These are phyloP conservation scores for Cochlearius cochlearius DNA, from an alignment of 2,113 vertebrate species.

Conservation along the genomic window DNA sequence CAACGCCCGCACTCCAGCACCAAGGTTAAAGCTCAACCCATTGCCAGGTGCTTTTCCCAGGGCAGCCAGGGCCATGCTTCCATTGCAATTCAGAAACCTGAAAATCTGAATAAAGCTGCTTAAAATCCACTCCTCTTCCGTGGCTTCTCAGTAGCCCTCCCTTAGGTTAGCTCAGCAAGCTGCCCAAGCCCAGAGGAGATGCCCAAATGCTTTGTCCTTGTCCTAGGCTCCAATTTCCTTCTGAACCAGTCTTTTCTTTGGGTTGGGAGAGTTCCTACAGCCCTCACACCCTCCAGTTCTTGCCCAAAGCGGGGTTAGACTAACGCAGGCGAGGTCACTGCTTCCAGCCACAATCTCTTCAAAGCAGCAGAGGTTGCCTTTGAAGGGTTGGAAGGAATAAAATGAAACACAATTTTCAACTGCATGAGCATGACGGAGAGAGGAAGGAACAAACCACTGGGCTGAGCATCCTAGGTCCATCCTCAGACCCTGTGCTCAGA, in stretches of 20 bases:
- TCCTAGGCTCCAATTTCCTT: background rate
- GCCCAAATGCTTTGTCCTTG: background rate
- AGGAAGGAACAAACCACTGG: background rate
- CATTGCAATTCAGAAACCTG: background rate
- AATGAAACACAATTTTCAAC: background rate
- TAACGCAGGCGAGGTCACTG: background rate
- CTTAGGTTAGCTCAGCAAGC: background rate
- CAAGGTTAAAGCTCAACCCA: accelerated
- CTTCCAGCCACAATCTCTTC: background rate
- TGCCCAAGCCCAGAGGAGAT: background rate
- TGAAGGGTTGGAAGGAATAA: background rate
- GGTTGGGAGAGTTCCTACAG: background rate
- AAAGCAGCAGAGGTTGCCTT: accelerated
- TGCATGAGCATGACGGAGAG: background rate
- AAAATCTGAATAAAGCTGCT: background rate
- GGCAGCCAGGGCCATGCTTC: background rate
- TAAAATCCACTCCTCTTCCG: background rate
- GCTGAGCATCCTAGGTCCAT: background rate
- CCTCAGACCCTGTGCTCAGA: background rate
- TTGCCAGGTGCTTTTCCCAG: background rate
- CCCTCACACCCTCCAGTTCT: background rate
- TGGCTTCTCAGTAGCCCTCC: background rate
- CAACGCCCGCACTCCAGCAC: accelerated
- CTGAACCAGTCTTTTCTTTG: background rate
- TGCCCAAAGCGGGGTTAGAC: accelerated